Evolutionary conservation across 1,140 invertebrate species (phyloP), one percentile per base, ranked within the genome.

Genomic region (Neodiprion pinetum): DNA sequence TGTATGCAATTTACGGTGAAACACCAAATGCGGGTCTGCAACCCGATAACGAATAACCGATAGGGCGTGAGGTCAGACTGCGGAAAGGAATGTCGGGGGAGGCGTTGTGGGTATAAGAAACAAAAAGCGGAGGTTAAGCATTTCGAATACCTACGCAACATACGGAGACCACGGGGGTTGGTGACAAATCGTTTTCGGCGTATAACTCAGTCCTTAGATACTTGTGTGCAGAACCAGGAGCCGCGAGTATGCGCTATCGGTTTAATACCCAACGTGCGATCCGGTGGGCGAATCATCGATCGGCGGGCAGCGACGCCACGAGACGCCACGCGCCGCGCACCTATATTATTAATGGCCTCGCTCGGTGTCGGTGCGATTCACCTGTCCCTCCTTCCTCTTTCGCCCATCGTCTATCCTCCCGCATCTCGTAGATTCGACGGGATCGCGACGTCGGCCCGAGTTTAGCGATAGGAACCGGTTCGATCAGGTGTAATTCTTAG

Each of bases 311-410:
- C 53, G 53, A 61, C 53, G 53, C 53, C 53, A 17, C 53, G 53
- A 61, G 53, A 61, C 53, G 53, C 53, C 53, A 61, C 53, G 53
- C 53, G 53, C 53, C 53, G 11, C 53, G 53, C 53, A 17, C 53
- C 53, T 61, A 61, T 61, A 61, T 61, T 61, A 61, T 61, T 61
- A 61, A 61, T 61, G 53, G 53, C 53, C 9, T 61, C 53, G n/a
- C 53, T 53, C n/a, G 28, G 53, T 61, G 53, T 61, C 53, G 53
- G 53, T 61, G 53, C 53, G 53, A 17, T 17, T 61, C 53, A 61
- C 53, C 53, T 17, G 53, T 61, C 53, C n/a, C 5, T 17, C n/a
- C n/a, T 9, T 61, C 28, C 0, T 40, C 28, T 40, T 40, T 40
- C 28, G 28, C 28, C 28, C 28, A 40, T 40, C 28, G 28, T 40